Percentiles rank a stretch among this genome's conserved stretches.
Conservation (phyloP, 2,113 vertebrate species). For the Canis aureus region DNA sequence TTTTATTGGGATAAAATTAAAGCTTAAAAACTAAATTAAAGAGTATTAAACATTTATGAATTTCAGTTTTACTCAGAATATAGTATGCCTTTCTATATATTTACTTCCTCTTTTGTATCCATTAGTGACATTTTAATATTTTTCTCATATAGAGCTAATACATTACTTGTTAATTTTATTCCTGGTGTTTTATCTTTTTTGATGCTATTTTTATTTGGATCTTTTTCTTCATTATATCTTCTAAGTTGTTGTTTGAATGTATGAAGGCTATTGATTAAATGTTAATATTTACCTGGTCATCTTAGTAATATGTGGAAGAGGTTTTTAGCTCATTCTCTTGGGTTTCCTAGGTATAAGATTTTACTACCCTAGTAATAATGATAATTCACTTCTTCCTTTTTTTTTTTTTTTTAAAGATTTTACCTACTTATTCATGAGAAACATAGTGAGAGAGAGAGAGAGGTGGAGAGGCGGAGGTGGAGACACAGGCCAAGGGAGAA, state of each 20-base stretch:
- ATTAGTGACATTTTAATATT: constrained; percentile 1
- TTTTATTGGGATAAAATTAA: background rate
- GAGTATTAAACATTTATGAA: background rate
- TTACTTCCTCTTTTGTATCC: background rate
- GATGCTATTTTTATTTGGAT: background rate
- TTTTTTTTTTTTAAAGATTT: too few species aligned
- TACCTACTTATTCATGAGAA: too few species aligned
- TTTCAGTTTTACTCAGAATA: constrained; percentile 15
- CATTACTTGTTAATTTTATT: background rate
- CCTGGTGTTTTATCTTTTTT: background rate
- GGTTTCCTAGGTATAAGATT: background rate
- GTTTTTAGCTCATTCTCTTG: background rate
- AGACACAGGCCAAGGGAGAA: too few species aligned
- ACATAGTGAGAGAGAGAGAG: too few species aligned
- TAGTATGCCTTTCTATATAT: background rate
- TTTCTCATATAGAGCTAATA: background rate
- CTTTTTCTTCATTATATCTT: background rate
- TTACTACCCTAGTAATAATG: background rate
- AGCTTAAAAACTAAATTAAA: background rate
- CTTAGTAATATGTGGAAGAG: constrained; percentile 10
- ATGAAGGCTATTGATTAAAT: background rate
- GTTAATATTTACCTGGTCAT: background rate
- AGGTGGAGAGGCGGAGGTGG: too few species aligned
- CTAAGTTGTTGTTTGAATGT: constrained; percentile 3
- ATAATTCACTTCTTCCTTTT: constrained; percentile 12